Conservation (phyloP, 2,113 vertebrate species). For the Caloenas nicobarica region DNA sequence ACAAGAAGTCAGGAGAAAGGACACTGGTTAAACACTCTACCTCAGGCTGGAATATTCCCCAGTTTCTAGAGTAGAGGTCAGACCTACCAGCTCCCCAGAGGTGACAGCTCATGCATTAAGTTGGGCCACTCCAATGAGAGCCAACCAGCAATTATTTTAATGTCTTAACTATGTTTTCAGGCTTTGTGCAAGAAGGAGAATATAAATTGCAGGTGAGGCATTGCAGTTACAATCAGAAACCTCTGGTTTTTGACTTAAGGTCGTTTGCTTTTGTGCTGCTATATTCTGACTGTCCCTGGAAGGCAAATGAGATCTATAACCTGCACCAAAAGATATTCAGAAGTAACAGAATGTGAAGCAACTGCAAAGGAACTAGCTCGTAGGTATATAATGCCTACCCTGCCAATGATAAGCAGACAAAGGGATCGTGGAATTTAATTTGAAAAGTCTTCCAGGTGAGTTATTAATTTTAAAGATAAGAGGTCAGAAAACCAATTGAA, state of each 20-base stretch:
- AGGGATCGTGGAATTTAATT: background rate
- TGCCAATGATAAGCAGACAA: background rate
- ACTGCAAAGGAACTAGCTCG: background rate
- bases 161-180: slow-evolving; percentile 60
- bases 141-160: slow-evolving; percentile 52
- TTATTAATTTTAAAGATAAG: slow-evolving; percentile 56
- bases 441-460: background rate
- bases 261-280: slow-evolving; percentile 58
- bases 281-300: slow-evolving; percentile 63
- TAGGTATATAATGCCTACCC: background rate
- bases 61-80: slow-evolving; percentile 27
- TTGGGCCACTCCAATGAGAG: background rate
- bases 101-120: slow-evolving; percentile 3
- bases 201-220: slow-evolving; percentile 58
- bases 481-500: slow-evolving; percentile 6
- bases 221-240: slow-evolving; percentile 47
- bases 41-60: slow-evolving; percentile 11
- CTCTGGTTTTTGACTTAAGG: slow-evolving; percentile 65
- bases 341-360: slow-evolving; percentile 38
- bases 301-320: slow-evolving; percentile 68
- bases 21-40: slow-evolving; percentile 28
- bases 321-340: slow-evolving; percentile 54
- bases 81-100: slow-evolving; percentile 20
- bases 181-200: slow-evolving; percentile 43
- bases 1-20: background rate